Conservation (phyloP, 2,888 invertebrate species). For the Loripinus fragilis region DNA sequence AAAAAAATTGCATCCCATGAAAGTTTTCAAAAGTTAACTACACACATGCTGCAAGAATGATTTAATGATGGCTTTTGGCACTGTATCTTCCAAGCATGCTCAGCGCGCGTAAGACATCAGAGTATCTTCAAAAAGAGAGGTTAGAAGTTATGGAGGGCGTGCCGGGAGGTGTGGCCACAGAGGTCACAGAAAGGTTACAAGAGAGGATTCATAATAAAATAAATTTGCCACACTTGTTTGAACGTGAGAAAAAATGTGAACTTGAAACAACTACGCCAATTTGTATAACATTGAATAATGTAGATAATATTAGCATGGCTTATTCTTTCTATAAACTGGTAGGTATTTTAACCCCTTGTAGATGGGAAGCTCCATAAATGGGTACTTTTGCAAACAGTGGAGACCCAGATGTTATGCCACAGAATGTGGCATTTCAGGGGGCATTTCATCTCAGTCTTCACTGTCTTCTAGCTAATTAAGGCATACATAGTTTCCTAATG, state of each 20-base stretch:
- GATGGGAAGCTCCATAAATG: too few relatives aligned
- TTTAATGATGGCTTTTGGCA: too few relatives aligned
- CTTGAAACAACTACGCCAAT: constrained; percentile 24
- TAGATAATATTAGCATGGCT: constrained; percentile 47
- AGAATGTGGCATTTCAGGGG: too few relatives aligned
- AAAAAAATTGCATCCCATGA: too few relatives aligned
- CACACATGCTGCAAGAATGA: too few relatives aligned
- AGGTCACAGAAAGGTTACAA: constrained; percentile 35
- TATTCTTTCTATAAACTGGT: constrained; percentile 44
- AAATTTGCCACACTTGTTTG: constrained; percentile 40
- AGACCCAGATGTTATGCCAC: too few relatives aligned
- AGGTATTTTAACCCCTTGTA: constrained; percentile 23
- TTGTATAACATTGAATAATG: constrained; percentile 37
- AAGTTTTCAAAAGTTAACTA: too few relatives aligned
- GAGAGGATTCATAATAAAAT: constrained; percentile 20
- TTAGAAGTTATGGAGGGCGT: constrained; percentile 36
- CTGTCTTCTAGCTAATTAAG: too few relatives aligned
- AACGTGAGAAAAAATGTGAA: constrained; percentile 3
- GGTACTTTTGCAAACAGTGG: too few relatives aligned
- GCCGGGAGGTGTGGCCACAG: constrained; percentile 12
- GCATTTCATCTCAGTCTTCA: too few relatives aligned
- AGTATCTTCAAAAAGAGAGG: constrained; percentile 43
- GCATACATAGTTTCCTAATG: too few relatives aligned
- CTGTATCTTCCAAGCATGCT: too few relatives aligned
- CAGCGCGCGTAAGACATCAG: background rate